Conservation (phyloP, 2,113 vertebrate species). For the Micronycteris hirsuta region DNA sequence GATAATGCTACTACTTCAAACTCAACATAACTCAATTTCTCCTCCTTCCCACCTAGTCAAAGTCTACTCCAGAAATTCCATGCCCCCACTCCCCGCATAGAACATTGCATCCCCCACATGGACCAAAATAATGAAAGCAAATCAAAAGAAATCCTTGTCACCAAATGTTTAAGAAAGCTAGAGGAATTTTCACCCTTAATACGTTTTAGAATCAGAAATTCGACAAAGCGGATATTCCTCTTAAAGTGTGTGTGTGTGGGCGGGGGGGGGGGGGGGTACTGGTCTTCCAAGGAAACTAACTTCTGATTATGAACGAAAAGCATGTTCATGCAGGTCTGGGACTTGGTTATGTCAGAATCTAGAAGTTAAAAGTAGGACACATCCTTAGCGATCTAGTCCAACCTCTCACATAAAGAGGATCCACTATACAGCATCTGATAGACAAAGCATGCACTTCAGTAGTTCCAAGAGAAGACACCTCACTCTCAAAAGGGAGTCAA, state of each 20-base stretch:
- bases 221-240: background rate
- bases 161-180: background rate
- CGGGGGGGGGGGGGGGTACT: background rate
- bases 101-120: background rate
- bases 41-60: background rate
- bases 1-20: background rate
- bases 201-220: background rate
- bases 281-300: background rate
- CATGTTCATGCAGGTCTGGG: background rate
- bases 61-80: background rate
- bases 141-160: constrained; percentile 19
- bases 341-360: background rate
- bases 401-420: background rate
- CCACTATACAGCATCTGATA: background rate
- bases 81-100: background rate
- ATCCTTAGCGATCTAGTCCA: background rate
- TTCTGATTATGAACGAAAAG: constrained; percentile 6
- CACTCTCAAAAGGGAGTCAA: background rate
- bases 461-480: background rate
- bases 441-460: background rate
- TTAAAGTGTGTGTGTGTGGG: background rate
- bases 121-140: background rate
- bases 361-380: background rate
- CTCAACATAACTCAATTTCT: background rate
- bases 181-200: background rate